Percentiles rank a stretch among this genome's conserved stretches.
Conservation (phyloP, 2,797 vertebrate species). For the Leuciscus waleckii region DNA sequence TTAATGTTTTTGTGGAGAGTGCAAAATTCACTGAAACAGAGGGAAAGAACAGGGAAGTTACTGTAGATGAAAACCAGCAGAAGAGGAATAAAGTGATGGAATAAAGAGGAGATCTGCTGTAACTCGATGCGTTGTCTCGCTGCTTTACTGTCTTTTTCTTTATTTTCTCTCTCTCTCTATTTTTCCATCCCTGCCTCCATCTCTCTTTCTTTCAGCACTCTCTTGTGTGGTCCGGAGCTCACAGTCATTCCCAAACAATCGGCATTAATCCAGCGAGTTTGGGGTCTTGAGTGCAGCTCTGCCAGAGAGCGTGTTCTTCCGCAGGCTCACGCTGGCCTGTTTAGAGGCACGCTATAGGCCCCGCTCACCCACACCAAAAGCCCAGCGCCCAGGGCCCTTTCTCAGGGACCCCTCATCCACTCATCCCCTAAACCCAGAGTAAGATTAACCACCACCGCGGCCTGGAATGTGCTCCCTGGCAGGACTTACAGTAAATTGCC, state of each 20-base stretch:
- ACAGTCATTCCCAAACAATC: conserved; percentile 80
- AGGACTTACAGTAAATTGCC: conserved; percentile 71
- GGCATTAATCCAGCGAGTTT: conserved; percentile 77
- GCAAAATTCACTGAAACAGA: background rate
- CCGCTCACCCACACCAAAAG: conserved; percentile 55
- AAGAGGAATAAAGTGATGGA: conserved; percentile 38
- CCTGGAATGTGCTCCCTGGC: conserved; percentile 67
- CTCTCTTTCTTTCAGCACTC: conserved; percentile 62
- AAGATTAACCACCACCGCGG: conserved; percentile 61
- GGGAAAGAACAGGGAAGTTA: conserved; percentile 11
- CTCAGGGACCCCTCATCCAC: conserved; percentile 37
- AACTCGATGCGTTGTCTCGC: conserved; percentile 37
- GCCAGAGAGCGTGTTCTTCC: conserved; percentile 68
- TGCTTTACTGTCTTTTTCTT: conserved; percentile 34
- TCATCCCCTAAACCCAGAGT: conserved; percentile 45
- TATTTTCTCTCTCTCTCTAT: conserved; percentile 41
- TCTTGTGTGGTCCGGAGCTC: conserved; percentile 80
- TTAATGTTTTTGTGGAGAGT: conserved; percentile 8
- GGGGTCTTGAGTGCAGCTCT: conserved; percentile 70
- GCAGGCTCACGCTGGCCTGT: conserved; percentile 56
- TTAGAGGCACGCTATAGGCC: conserved; percentile 62
- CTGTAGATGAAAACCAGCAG: conserved; percentile 47
- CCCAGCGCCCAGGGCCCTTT: conserved; percentile 24
- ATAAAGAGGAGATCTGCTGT: conserved; percentile 31
- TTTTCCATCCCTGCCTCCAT: conserved; percentile 28